Evolutionary conservation across 1,140 invertebrate species (phyloP).

Genomic region (Augochlora pura): DNA sequence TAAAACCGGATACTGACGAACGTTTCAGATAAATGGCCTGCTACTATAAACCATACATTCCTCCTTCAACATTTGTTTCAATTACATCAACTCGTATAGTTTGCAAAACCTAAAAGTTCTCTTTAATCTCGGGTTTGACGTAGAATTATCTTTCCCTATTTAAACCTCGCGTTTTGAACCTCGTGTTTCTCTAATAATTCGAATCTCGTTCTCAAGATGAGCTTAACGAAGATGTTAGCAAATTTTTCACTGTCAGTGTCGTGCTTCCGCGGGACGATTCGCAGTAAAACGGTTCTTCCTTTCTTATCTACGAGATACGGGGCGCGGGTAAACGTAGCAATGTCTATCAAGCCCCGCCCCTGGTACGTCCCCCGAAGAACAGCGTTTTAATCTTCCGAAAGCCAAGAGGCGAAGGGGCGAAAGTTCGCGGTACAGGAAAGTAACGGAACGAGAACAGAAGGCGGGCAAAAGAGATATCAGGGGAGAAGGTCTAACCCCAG

Average conservation of each 20-base stretch:
- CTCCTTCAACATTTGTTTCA: too few species aligned
- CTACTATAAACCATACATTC: too few species aligned
- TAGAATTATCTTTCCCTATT: too few species aligned
- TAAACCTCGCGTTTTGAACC: neutral
- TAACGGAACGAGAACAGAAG: conserved; percentile 19
- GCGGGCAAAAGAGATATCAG: conserved; percentile 5
- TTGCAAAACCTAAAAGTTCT: too few species aligned
- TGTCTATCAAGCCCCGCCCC: conserved; percentile 36
- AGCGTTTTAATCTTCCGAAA: conserved; percentile 40
- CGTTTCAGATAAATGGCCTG: too few species aligned
- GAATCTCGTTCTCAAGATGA: neutral
- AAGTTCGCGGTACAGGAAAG: conserved; percentile 46
- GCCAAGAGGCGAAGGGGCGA: conserved; percentile 31
- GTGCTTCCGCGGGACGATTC: too few species aligned
- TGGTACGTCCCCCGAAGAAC: conserved; percentile 35
- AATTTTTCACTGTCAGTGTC: too few species aligned
- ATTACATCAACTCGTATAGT: too few species aligned
- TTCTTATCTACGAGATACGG: neutral
- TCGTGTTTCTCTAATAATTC: neutral
- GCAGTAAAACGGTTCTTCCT: neutral
- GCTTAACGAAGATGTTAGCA: too few species aligned
- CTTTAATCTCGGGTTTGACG: too few species aligned
- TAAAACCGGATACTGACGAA: too few species aligned
- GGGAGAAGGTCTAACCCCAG: conserved; percentile 41
- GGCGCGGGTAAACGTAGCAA: neutral